These are phyloP conservation scores for Apostichopus californicus DNA, from an alignment of 35 echinoderm and acorn worm genomes.

Conservation along the genomic window DNA sequence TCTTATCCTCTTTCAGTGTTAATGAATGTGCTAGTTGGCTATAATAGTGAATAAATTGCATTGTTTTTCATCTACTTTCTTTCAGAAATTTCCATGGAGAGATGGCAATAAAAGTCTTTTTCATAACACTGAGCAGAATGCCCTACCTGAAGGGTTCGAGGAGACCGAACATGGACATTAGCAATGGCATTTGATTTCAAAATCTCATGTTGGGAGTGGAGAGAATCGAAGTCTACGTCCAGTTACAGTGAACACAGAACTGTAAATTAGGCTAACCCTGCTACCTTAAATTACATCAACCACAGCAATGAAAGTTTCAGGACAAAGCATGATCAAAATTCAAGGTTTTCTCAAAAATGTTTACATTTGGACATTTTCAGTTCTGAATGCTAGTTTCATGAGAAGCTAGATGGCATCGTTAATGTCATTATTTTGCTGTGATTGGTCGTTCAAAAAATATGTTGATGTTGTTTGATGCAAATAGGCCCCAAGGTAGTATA, in stretches of 20 bases:
- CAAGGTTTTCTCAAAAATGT: too few relatives aligned
- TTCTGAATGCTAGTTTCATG: too few relatives aligned
- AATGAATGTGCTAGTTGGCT: too few relatives aligned
- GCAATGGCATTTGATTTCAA: not conserved
- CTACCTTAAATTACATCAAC: not conserved
- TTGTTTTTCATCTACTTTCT: not conserved
- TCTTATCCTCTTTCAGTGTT: too few relatives aligned
- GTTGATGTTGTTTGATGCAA: not conserved
- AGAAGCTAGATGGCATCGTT: not conserved
- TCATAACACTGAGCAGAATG: conserved; percentile 76
- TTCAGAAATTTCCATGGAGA: conserved; percentile 88
- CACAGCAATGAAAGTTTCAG: not conserved
- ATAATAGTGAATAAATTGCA: too few relatives aligned
- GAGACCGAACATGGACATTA: conserved; percentile 29
- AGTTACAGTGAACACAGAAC: not conserved
- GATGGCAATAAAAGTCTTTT: conserved; percentile 82
- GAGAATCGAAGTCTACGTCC: not conserved
- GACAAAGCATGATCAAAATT: too few relatives aligned
- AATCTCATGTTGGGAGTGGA: not conserved
- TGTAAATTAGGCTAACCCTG: conserved; percentile 11
- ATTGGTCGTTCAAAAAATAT: not conserved
- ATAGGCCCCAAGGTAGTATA: not conserved
- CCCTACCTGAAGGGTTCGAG: conserved; percentile 88
- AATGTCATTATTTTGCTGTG: not conserved
- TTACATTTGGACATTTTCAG: too few relatives aligned